Evolutionary conservation across 2,888 invertebrate genomes (phyloP), one percentile per base, ranked within the genome.

Genomic region (Exocentrus adspersus): DNA sequence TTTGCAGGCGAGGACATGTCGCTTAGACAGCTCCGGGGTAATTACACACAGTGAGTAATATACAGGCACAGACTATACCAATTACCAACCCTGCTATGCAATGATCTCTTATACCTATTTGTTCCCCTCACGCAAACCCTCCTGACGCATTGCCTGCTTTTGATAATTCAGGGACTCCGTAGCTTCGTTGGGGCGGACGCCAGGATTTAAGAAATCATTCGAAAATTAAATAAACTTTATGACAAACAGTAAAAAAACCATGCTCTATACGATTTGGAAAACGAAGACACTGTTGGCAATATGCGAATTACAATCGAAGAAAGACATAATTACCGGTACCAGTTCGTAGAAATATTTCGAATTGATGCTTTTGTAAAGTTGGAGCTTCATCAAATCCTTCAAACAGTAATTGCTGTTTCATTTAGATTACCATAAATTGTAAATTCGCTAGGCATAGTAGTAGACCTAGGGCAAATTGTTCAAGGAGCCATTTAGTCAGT

Each of bases 21-120:
- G 79, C 79, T 79, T 78, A 79, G 78, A 79, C 78, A 75, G 80
- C 80, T 80, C 73, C 72, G 66, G 79, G 81, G 81, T 80, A 82
- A 82, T 82, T 82, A 82, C 80, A 80, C 79, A 79, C 79, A 80
- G 80, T 81, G 81, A 81, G 77, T 82, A 81, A 81, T 81, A 81
- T 61, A 68, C 68, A 60, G 67, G 63, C 78, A 78, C 78, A 77
- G 79, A 78, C 78, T 78, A 76, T 77, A 79, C 80, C 81, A 81
- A 82, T 82, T 82, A 81, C 79, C 79, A 71, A 73, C 73, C 76
- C 75, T 69, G 67, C 62, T 69, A 66, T 64, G 67, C 69, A 67
- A 69, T 67, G 69, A 69, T 67, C 69, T 69, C 64, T 69, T 64
- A 62, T 67, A 67, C 67, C 67, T 67, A 67, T 67, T 67, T 64